Evolutionary conservation across 1,140 invertebrate genomes (phyloP).

Genomic region (Belonocnema kinseyi): DNA sequence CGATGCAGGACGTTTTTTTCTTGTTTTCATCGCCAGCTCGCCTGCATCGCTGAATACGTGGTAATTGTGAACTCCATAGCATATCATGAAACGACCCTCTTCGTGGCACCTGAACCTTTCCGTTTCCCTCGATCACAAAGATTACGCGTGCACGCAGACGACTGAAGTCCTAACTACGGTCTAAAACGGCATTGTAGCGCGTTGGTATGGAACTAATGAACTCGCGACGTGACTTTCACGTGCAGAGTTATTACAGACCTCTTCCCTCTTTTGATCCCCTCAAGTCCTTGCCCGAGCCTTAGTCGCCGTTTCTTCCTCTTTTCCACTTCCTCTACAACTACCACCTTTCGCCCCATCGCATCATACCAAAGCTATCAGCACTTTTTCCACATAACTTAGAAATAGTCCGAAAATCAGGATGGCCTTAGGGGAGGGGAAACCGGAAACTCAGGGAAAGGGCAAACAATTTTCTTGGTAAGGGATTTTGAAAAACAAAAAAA

Average conservation of each 20-base stretch:
- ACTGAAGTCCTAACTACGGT: conserved; percentile 59
- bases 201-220: conserved; percentile 72
- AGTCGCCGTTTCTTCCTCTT: conserved; percentile 36
- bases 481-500: too few species aligned
- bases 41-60: conserved; percentile 16
- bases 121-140: conserved; percentile 55
- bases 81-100: conserved; percentile 34
- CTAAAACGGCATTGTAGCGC: conserved; percentile 67
- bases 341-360: background rate
- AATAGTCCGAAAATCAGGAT: too few species aligned
- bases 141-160: conserved; percentile 52
- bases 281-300: conserved; percentile 38
- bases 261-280: conserved; percentile 43
- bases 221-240: conserved; percentile 67
- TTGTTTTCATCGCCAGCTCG: background rate
- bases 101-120: conserved; percentile 34
- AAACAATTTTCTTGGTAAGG: too few species aligned
- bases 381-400: too few species aligned
- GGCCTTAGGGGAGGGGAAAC: too few species aligned
- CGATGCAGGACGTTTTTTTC: background rate
- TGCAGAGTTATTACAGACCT: conserved; percentile 67
- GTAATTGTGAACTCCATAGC: conserved; percentile 8
- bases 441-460: too few species aligned
- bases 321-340: background rate
- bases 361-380: background rate